Evolutionary conservation across 2,113 vertebrate species (phyloP).

Genomic region (Lagenorhynchus albirostris): DNA sequence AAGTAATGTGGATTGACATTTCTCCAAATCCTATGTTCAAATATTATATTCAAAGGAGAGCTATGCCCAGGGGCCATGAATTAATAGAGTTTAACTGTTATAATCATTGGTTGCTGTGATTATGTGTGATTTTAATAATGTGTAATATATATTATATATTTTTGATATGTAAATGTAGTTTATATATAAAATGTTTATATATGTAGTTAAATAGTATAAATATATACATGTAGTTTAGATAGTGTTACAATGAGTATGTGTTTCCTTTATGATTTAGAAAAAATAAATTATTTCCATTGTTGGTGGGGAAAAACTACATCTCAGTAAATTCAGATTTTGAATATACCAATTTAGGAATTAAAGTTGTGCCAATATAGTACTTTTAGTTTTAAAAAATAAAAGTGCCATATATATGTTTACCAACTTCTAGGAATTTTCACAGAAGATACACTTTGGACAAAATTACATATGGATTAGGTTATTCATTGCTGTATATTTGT

Average conservation of each 20-base stretch:
- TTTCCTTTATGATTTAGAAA: constrained; percentile 4
- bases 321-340: not conserved
- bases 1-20: not conserved
- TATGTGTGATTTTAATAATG: not conserved
- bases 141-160: not conserved
- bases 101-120: not conserved
- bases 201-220: not conserved
- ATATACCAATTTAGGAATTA: not conserved
- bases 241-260: not conserved
- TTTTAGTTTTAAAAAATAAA: not conserved
- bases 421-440: not conserved
- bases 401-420: not conserved
- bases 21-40: not conserved
- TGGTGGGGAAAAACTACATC: not conserved
- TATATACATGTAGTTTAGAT: not conserved
- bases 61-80: not conserved
- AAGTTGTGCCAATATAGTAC: not conserved
- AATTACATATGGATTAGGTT: not conserved
- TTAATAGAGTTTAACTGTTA: not conserved
- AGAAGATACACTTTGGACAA: not conserved
- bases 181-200: not conserved
- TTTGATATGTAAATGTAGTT: not conserved
- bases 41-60: not conserved
- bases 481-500: not conserved
- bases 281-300: not conserved